phyloP scores from a whole-genome alignment of 2,797 vertebrate genomes.

The Echeneis naucrates region DNA sequence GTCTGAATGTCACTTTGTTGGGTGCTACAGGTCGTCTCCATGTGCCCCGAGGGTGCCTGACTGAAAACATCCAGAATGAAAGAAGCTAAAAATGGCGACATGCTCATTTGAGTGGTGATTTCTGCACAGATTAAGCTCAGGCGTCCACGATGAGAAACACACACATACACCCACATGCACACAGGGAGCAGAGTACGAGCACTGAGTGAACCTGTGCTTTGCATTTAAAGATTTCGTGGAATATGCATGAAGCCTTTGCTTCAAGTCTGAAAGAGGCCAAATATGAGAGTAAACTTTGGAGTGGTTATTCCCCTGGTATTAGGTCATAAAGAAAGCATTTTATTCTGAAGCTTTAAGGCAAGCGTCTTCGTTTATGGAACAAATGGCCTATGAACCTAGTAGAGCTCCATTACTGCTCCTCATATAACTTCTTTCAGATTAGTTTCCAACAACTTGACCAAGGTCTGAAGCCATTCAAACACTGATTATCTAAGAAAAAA shows the following conservation, averaged over 20 bases:
- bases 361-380: neutral
- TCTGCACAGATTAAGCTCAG: neutral
- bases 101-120: neutral
- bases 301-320: neutral
- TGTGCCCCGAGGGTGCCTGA: neutral
- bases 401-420: conserved; percentile 7
- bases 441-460: neutral
- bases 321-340: neutral
- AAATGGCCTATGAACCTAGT: conserved; percentile 1
- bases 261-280: neutral
- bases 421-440: conserved; percentile 1
- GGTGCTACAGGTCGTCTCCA: neutral
- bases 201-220: neutral
- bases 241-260: neutral
- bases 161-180: no score
- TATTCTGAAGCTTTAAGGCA: neutral
- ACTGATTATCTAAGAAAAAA: neutral
- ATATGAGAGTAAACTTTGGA: neutral
- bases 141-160: neutral
- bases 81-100: conserved; percentile 2
- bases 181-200: neutral
- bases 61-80: conserved; percentile 17
- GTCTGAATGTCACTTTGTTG: neutral
- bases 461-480: neutral
- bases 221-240: neutral